Percentiles rank a stretch among this genome's conserved stretches.
These are phyloP conservation scores for Molothrus ater DNA, from an alignment of 2,797 vertebrate species.

Conservation along the genomic window DNA sequence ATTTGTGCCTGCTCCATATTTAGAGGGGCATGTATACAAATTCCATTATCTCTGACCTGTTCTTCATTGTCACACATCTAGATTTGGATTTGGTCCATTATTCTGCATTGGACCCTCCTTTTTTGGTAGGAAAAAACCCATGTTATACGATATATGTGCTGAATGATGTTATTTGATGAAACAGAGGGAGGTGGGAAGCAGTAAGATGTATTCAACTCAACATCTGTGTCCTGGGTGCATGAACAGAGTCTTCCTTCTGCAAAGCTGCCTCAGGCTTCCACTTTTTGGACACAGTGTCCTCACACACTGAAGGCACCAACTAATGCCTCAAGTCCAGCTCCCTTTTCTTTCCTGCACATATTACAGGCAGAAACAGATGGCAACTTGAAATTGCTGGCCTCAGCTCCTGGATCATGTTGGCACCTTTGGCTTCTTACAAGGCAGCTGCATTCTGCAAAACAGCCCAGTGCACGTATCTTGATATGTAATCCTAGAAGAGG, in stretches of 20 bases:
- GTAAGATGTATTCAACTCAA: neutral
- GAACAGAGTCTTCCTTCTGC: neutral
- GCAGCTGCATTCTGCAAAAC: slow-evolving; percentile 83
- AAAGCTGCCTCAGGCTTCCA: neutral
- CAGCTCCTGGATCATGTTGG: slow-evolving; percentile 78
- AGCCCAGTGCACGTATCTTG: slow-evolving; percentile 77
- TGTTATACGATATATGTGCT: neutral
- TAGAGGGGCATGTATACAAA: neutral
- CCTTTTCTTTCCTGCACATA: slow-evolving; percentile 29
- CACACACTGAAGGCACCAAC: neutral
- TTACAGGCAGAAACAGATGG: slow-evolving; percentile 84
- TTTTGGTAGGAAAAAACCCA: neutral
- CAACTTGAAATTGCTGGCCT: slow-evolving; percentile 73
- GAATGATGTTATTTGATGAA: neutral
- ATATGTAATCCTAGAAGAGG: slow-evolving; percentile 82
- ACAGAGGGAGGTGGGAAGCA: fast-evolving
- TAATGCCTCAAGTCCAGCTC: neutral
- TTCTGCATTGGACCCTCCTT: neutral
- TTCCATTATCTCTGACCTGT: neutral
- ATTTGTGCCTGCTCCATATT: neutral
- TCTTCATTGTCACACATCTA: neutral
- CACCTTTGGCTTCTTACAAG: slow-evolving; percentile 63
- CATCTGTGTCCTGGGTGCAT: neutral
- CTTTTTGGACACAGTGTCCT: neutral
- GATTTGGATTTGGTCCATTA: neutral